Conservation (phyloP, 2,113 vertebrate species). For the Uropsilus gracilis region DNA sequence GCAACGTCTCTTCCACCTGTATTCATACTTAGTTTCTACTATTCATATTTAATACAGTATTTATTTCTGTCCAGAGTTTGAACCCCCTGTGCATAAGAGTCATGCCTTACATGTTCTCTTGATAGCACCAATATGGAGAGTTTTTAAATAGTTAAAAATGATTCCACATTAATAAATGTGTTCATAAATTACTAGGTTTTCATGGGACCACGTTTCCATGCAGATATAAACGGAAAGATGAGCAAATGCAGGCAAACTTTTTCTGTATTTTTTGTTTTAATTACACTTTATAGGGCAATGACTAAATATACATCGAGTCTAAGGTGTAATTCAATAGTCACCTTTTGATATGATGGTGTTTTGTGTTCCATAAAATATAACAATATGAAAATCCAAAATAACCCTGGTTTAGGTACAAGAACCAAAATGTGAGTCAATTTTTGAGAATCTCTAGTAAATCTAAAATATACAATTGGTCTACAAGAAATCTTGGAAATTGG, state of each 20-base stretch:
- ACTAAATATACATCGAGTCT: not conserved
- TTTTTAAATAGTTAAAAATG: conserved; percentile 37
- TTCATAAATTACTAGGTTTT: not conserved
- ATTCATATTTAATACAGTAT: not conserved
- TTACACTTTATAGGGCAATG: not conserved
- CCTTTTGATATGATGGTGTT: not conserved
- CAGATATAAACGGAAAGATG: not conserved
- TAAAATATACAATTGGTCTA: not conserved
- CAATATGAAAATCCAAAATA: not conserved
- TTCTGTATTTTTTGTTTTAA: not conserved
- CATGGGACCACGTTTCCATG: not conserved
- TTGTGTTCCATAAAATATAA: not conserved
- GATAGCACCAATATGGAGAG: not conserved
- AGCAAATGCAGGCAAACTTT: not conserved
- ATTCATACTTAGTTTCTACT: not conserved
- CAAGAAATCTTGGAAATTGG: not conserved
- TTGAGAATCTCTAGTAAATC: not conserved
- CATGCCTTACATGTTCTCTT: not conserved
- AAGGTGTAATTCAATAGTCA: not conserved
- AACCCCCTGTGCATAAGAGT: not conserved
- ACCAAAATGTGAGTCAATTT: conserved; percentile 11
- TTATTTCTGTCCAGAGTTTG: not conserved
- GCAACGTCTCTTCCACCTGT: not conserved
- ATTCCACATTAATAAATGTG: not conserved
- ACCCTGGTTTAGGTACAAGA: not conserved